Base-by-base conservation (phyloP, 2,888 invertebrate genomes). In the Pachliopta kotzebuea region DNA sequence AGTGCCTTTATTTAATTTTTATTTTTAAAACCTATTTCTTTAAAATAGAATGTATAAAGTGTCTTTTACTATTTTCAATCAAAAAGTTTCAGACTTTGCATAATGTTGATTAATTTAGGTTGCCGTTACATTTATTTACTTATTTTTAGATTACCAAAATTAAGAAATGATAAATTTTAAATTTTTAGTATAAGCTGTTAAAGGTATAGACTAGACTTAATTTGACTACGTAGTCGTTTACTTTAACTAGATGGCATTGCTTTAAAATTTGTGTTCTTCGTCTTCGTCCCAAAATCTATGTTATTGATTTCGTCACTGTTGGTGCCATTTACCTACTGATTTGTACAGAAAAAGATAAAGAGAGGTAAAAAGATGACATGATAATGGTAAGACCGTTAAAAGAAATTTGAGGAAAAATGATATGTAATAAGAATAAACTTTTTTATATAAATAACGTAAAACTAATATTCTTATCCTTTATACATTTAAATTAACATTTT, bases 181-280 rank as follows among this genome's bases (percentile, higher is more conserved):
- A 8, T 29, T 8, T 55, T 29, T 26, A n/a, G 17, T 26, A 11
- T 26, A 26, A 29, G 14, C n/a, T n/a, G 4, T 55, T n/a, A 23
- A 55, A 55, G 26, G 54, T 49, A 49, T 62, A 58, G 52, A 57
- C 23, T 29, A 21, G 52, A n/a, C 7, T n/a, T 4, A 2, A 14
- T 31, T 21, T 59, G 20, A 20, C 14, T 42, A 23, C 24, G 31
- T 63, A 24, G 8, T 18, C 26, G 2, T 29, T 29, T 20, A 18
- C 29, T 55, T 23, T 14, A 42, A 29, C 61, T 58, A 63, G 63
- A 63, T 58, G 58, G 45, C 54, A 21, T 21, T 67, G 69, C 4
- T 45, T 45, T 6, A 52, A 52, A n/a, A 21, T 52, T 1, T 52
- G 7, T 21, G 21, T 21, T 1, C 18, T 0, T 4, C 7, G 37